phyloP scores from a whole-genome alignment of 2,113 vertebrate species.

The Coptodon rendalli region DNA sequence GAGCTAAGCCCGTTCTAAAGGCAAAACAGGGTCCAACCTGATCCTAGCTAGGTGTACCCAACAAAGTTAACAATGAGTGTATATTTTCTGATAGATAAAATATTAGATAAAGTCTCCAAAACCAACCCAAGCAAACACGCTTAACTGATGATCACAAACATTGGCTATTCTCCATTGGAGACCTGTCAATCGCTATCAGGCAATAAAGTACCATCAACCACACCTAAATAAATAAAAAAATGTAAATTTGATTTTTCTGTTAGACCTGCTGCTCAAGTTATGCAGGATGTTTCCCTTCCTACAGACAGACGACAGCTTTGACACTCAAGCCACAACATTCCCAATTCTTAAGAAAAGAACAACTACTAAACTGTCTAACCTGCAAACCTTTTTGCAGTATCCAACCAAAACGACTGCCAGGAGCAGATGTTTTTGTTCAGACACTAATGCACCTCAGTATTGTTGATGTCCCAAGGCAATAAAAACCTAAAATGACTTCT shows the following conservation, averaged over 20 bases:
- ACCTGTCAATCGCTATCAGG: too few species aligned
- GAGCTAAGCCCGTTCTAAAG: neutral
- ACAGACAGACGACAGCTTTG: neutral
- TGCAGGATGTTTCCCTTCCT: neutral
- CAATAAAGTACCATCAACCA: neutral
- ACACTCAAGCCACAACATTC: neutral
- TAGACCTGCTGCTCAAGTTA: neutral
- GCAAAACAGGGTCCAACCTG: neutral
- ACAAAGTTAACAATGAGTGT: neutral
- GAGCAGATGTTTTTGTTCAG: slow-evolving; percentile 17
- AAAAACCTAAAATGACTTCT: slow-evolving; percentile 10
- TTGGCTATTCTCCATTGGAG: neutral
- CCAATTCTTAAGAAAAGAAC: neutral
- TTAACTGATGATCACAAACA: neutral
- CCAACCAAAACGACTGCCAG: neutral
- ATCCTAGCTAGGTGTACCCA: neutral
- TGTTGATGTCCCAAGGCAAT: neutral
- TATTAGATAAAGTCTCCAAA: neutral
- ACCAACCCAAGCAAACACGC: neutral
- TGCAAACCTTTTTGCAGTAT: neutral
- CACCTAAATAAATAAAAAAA: neutral
- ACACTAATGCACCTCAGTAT: slow-evolving; percentile 20
- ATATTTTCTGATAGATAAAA: neutral
- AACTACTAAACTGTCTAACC: neutral
- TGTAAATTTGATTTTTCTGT: neutral